Conservation (phyloP, 2,888 invertebrate genomes). For the Atrina japonica region DNA sequence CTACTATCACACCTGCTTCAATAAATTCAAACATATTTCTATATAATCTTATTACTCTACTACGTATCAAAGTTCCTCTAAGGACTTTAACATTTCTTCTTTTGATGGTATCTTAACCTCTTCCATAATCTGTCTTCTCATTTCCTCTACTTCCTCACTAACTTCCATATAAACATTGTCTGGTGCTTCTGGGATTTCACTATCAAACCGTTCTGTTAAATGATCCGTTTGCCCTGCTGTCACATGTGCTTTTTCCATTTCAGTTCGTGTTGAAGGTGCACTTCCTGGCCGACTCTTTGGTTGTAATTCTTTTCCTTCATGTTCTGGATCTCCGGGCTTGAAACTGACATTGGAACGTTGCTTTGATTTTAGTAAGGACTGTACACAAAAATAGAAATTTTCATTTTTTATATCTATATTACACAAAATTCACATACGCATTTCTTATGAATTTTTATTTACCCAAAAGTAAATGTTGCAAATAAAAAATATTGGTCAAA, state of each 20-base stretch:
- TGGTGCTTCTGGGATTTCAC: slow-evolving; percentile 50
- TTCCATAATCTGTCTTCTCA: slow-evolving; percentile 55
- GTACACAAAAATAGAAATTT: slow-evolving; percentile 31
- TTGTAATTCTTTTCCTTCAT: slow-evolving; percentile 45
- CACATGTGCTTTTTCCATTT: slow-evolving; percentile 60
- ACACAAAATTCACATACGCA: not conserved
- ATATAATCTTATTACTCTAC: too few species aligned
- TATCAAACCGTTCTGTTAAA: slow-evolving; percentile 39
- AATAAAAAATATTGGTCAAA: too few species aligned
- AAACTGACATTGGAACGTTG: slow-evolving; percentile 73
- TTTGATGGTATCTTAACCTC: slow-evolving; percentile 56
- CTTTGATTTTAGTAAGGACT: slow-evolving; percentile 72
- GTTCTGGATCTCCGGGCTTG: slow-evolving; percentile 48
- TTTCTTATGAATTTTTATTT: not conserved
- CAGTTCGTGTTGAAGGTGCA: slow-evolving; percentile 72
- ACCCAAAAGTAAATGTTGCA: not conserved
- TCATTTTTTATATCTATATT: not conserved
- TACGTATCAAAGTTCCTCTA: too few species aligned
- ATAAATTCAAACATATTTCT: too few species aligned
- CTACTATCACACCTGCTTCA: too few species aligned
- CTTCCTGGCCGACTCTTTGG: slow-evolving; percentile 72
- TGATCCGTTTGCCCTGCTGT: slow-evolving; percentile 70
- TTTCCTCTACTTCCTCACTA: slow-evolving; percentile 60
- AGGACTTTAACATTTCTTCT: slow-evolving; percentile 47
- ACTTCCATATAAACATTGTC: slow-evolving; percentile 57